These are phyloP conservation scores for Luscinia luscinia DNA, from an alignment of 2,797 vertebrate genomes.

Conservation along the genomic window DNA sequence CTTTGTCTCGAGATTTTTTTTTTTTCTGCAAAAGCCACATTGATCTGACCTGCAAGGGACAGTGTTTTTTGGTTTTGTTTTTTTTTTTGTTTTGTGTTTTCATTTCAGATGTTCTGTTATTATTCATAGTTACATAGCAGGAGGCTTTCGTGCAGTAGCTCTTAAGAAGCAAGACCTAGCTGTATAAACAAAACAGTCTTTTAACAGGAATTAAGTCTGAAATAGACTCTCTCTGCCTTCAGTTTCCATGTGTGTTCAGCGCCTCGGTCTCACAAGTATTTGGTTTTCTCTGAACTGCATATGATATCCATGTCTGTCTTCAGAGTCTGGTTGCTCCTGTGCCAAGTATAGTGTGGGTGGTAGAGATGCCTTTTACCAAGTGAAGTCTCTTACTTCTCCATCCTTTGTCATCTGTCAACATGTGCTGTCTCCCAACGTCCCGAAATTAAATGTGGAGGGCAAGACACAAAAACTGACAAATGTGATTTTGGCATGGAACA, in stretches of 20 bases:
- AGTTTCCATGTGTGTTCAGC: neutral
- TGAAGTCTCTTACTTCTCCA: neutral
- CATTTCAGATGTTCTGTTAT: neutral
- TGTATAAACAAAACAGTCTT: neutral
- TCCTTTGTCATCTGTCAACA: neutral
- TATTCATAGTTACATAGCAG: neutral
- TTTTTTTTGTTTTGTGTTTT: neutral
- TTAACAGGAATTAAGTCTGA: neutral
- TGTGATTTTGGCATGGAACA: neutral
- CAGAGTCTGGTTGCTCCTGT: neutral
- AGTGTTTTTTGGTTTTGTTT: neutral
- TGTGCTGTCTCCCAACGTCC: neutral
- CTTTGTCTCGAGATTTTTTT: neutral
- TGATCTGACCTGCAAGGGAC: neutral
- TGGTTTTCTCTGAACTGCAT: neutral
- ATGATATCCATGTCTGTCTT: neutral
- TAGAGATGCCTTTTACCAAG: neutral
- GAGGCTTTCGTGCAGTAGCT: neutral
- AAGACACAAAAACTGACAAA: neutral
- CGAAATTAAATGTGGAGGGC: neutral
- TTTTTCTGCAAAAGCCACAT: neutral
- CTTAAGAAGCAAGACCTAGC: neutral
- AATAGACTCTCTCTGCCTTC: neutral
- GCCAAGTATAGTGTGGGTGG: neutral
- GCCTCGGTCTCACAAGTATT: fast-evolving